Conservation (phyloP, 2,888 invertebrate genomes). For the Andrena camellia region DNA sequence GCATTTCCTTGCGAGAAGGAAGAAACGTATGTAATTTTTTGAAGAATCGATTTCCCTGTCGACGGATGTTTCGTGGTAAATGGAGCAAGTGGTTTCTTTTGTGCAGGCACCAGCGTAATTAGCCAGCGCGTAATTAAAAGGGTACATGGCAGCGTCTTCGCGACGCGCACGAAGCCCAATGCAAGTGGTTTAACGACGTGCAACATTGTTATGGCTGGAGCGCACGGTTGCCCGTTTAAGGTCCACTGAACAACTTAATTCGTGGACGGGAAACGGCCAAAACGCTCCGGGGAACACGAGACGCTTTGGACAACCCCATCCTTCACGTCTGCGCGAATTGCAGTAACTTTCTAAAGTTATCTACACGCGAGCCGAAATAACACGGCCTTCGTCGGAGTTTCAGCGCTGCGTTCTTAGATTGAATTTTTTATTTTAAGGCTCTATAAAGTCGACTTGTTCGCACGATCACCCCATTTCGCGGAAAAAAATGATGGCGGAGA, state of each 20-base stretch:
- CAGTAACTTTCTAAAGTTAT: constrained; percentile 25
- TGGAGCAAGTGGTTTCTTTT: constrained; percentile 14
- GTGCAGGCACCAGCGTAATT: constrained; percentile 57
- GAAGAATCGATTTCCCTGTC: not conserved
- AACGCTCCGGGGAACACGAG: constrained; percentile 14
- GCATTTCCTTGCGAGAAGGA: too few species aligned
- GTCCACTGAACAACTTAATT: constrained; percentile 46
- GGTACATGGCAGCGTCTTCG: constrained; percentile 12
- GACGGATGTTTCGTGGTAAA: not conserved
- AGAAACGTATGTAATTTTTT: not conserved
- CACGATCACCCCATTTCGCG: too few species aligned
- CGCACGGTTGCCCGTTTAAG: constrained; percentile 53
- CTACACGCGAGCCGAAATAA: constrained; percentile 21
- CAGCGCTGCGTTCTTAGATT: not conserved
- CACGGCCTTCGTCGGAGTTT: not conserved
- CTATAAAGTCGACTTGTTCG: too few species aligned
- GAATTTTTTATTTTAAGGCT: too few species aligned
- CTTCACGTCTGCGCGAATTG: constrained; percentile 13
- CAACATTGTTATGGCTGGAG: constrained; percentile 64
- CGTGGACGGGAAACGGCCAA: constrained; percentile 30
- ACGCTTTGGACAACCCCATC: constrained; percentile 22
- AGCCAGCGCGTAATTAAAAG: constrained; percentile 56
- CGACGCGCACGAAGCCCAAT: constrained; percentile 34
- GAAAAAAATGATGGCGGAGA: too few species aligned
- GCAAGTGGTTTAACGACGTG: constrained; percentile 66